Percentiles rank a stretch among this genome's conserved stretches.
Conservation (phyloP, 2,797 vertebrate species). For the Echiichthys vipera region DNA sequence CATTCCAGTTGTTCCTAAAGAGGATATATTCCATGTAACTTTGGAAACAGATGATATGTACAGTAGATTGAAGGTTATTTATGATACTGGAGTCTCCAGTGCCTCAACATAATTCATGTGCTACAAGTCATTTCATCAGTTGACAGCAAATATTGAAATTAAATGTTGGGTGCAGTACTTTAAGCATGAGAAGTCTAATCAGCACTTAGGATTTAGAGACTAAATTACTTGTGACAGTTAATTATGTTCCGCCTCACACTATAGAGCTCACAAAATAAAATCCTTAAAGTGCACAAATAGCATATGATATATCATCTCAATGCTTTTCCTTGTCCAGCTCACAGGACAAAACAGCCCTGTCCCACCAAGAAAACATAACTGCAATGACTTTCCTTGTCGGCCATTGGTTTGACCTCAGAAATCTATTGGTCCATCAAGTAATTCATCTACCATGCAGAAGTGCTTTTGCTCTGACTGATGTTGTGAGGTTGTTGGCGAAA, state of each 20-base stretch:
- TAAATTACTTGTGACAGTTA: slow-evolving; percentile 29
- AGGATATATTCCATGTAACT: slow-evolving; percentile 15
- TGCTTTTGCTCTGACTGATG: slow-evolving; percentile 15
- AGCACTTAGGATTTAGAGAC: slow-evolving; percentile 10
- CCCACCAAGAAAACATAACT: slow-evolving; percentile 11
- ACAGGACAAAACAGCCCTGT: neutral
- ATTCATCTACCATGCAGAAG: slow-evolving; percentile 1
- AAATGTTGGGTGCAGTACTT: slow-evolving; percentile 1
- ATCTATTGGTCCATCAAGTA: neutral
- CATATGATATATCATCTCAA: neutral
- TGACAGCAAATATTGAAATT: slow-evolving; percentile 2
- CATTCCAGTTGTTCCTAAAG: neutral
- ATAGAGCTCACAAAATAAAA: neutral
- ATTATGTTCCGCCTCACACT: slow-evolving; percentile 24
- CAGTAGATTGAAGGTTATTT: slow-evolving; percentile 7
- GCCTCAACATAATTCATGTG: neutral
- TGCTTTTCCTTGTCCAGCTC: neutral
- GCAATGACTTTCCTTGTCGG: neutral
- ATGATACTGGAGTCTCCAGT: neutral
- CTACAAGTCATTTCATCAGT: neutral
- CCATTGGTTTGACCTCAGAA: neutral
- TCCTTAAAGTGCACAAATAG: neutral
- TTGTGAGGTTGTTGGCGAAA: slow-evolving; percentile 31
- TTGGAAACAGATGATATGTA: neutral
- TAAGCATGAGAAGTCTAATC: slow-evolving; percentile 19